A percentile compares a stretch with the other conserved stretches of the same genome.
phyloP scores from a whole-genome alignment of 2,113 vertebrate genomes.

The Barnardius zonarius region DNA sequence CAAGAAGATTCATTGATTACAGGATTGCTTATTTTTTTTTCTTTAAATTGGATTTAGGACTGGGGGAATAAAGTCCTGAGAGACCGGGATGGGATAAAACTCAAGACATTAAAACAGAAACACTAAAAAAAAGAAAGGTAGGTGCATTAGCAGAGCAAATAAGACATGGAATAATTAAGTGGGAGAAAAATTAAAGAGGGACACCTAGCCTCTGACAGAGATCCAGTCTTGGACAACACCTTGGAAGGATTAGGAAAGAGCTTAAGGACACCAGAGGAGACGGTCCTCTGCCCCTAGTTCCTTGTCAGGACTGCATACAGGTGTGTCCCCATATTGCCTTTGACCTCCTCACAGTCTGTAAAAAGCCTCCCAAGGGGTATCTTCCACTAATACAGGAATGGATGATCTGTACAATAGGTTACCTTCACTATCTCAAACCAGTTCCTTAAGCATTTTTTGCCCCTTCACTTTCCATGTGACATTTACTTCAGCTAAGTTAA shows the following conservation, averaged over 20 bases:
- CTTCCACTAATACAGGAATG: background rate
- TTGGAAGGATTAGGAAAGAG: background rate
- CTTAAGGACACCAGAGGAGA: background rate
- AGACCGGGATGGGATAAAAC: background rate
- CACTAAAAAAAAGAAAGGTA: background rate
- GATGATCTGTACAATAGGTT: background rate
- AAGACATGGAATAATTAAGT: background rate
- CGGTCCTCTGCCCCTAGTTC: background rate
- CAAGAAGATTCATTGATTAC: background rate
- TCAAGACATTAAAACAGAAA: background rate
- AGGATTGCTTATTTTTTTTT: background rate
- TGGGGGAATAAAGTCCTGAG: background rate
- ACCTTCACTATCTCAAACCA: background rate
- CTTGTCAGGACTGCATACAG: background rate
- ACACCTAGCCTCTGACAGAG: background rate
- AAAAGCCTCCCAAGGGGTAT: background rate
- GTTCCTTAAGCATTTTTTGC: background rate
- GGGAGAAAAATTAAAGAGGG: background rate
- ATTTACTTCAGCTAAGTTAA: background rate
- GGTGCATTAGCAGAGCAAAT: background rate
- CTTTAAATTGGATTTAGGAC: background rate
- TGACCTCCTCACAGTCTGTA: background rate
- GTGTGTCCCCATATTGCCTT: background rate
- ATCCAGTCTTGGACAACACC: background rate
- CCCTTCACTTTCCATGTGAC: background rate